Evolutionary conservation across 2,797 vertebrate species (phyloP).

Genomic region (Nothura maculosa): DNA sequence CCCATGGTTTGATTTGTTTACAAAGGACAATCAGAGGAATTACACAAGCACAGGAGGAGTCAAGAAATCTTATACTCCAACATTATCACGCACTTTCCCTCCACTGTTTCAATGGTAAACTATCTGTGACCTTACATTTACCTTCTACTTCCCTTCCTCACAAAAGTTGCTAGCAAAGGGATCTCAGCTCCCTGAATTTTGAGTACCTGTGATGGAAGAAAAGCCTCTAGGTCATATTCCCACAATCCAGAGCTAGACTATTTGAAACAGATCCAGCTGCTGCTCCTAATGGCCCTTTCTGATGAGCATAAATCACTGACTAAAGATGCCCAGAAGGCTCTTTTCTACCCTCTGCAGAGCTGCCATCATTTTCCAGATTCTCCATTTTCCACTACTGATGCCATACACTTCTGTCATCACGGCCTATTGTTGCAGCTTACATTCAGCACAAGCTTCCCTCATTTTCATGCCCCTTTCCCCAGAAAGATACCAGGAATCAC

Average conservation of each 20-base stretch:
- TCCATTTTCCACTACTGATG: background rate
- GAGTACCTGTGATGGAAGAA: background rate
- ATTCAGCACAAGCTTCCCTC: background rate
- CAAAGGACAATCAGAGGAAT: background rate
- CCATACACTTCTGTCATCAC: background rate
- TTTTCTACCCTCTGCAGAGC: constrained; percentile 39
- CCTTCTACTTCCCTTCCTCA: background rate
- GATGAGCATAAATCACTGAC: constrained; percentile 48
- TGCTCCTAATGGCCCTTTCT: constrained; percentile 34
- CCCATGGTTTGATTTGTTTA: background rate
- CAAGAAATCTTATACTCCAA: background rate
- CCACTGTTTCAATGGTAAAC: background rate
- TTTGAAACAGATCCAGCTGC: constrained; percentile 45
- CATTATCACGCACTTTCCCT: background rate
- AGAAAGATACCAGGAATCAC: constrained; percentile 27
- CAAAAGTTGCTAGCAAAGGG: background rate
- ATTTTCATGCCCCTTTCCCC: background rate
- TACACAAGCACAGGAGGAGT: background rate
- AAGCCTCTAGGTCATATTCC: constrained; percentile 43
- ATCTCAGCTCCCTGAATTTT: background rate
- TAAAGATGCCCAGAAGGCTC: constrained; percentile 37
- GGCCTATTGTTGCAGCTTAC: background rate
- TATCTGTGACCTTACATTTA: background rate
- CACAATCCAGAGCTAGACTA: constrained; percentile 40
- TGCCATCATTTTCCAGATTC: background rate